phyloP scores from a whole-genome alignment of 2,113 vertebrate genomes.

The Spea bombifrons region DNA sequence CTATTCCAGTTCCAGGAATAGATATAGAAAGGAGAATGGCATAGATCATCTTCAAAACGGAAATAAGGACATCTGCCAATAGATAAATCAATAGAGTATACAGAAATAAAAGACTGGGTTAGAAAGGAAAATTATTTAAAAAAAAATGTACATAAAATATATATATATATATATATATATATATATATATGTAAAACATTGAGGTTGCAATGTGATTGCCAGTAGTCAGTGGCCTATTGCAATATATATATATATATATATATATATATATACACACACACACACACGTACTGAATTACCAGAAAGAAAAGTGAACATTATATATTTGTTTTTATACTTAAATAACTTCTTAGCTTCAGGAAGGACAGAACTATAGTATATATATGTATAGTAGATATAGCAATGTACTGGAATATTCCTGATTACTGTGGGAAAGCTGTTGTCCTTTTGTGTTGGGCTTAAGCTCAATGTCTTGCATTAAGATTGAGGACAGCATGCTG shows the following conservation, averaged over 20 bases:
- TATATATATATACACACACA: slow-evolving; percentile 17
- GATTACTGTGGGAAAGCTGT: too few species aligned
- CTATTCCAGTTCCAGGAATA: slow-evolving; percentile 5
- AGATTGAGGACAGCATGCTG: too few species aligned
- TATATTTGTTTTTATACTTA: too few species aligned
- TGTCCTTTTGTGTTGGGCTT: too few species aligned
- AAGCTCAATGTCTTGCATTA: too few species aligned
- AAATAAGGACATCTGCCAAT: slow-evolving; percentile 10
- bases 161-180: background rate
- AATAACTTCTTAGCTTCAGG: too few species aligned
- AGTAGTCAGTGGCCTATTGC: too few species aligned
- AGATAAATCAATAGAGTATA: slow-evolving; percentile 1
- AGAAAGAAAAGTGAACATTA: slow-evolving; percentile 28
- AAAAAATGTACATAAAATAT: background rate
- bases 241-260: slow-evolving; percentile 8
- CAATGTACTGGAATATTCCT: too few species aligned
- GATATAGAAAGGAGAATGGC: background rate
- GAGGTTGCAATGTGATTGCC: background rate
- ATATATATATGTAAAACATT: too few species aligned
- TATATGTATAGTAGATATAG: too few species aligned
- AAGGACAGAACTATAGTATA: too few species aligned
- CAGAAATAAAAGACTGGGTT: slow-evolving; percentile 17
- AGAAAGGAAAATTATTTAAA: slow-evolving; percentile 3
- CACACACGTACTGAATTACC: slow-evolving; percentile 10
- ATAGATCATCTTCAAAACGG: background rate